Percentiles rank a stretch among this genome's conserved stretches.
Conservation (phyloP, 2,888 invertebrate species). For the Liodrosophila aerea region DNA sequence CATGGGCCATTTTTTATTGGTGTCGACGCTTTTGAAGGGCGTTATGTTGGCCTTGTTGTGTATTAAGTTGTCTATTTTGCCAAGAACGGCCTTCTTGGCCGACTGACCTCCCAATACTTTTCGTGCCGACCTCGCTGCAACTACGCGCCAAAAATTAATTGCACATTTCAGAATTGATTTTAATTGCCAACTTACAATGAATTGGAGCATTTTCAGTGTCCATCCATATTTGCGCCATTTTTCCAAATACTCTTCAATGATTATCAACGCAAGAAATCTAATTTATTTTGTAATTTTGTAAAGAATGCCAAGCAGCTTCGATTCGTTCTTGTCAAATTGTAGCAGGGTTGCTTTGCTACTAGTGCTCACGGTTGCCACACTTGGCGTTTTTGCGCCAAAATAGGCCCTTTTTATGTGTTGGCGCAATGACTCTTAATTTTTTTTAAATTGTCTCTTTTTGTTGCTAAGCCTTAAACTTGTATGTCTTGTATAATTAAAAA, state of each 20-base stretch:
- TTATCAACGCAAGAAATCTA: no score
- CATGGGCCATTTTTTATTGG: slow-evolving; percentile 17
- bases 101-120: slow-evolving; percentile 22
- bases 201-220: slow-evolving; percentile 35
- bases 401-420: no score
- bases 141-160: slow-evolving; percentile 11
- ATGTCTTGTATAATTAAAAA: no score
- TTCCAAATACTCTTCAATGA: not conserved
- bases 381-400: no score
- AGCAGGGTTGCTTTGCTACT: slow-evolving; percentile 4
- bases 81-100: slow-evolving; percentile 31
- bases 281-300: not conserved
- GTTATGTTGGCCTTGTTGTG: slow-evolving; percentile 7
- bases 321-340: not conserved
- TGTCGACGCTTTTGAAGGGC: slow-evolving; percentile 1
- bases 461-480: no score
- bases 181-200: slow-evolving; percentile 19
- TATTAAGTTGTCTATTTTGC: slow-evolving; percentile 39
- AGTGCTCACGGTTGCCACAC: no score
- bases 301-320: slow-evolving; percentile 19
- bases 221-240: slow-evolving; percentile 45
- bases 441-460: no score
- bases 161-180: not conserved
- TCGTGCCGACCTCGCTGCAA: slow-evolving; percentile 24
- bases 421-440: no score